Evolutionary conservation across 1,140 invertebrate genomes (phyloP).

Genomic region (Drosophila truncata): DNA sequence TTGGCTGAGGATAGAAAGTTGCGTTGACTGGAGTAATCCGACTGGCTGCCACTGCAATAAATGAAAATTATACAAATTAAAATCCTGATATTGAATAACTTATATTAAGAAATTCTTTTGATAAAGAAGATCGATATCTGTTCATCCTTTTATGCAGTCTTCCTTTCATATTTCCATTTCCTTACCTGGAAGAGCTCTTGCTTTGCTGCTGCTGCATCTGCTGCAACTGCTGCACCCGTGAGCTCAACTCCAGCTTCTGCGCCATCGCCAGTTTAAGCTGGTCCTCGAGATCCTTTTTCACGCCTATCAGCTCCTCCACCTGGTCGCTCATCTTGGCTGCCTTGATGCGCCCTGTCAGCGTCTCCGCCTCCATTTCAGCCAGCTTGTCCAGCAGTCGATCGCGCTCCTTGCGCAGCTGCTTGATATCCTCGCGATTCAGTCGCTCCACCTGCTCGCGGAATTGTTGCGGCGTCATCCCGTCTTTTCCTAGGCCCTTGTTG

Average conservation of each 20-base stretch:
- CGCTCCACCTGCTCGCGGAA: conserved; percentile 82
- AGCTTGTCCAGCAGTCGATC: conserved; percentile 90
- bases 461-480: conserved; percentile 74
- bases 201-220: conserved; percentile 65
- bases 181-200: conserved; percentile 81
- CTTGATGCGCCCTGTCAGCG: conserved; percentile 88
- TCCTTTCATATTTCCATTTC: neutral
- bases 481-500: conserved; percentile 31
- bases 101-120: neutral
- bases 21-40: conserved; percentile 82
- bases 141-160: neutral
- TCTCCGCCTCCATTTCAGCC: conserved; percentile 90
- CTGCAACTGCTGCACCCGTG: conserved; percentile 77
- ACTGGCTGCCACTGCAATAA: conserved; percentile 68
- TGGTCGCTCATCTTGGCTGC: conserved; percentile 88
- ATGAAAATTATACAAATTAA: neutral
- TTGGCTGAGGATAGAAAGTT: conserved; percentile 83
- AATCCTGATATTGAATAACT: neutral
- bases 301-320: conserved; percentile 87
- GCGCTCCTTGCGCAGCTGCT: conserved; percentile 89
- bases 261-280: conserved; percentile 87
- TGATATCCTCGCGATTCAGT: conserved; percentile 85
- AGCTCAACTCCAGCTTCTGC: conserved; percentile 86
- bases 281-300: conserved; percentile 88
- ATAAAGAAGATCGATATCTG: neutral